Evolutionary conservation across 2,797 vertebrate species (phyloP).

Genomic region (Euphonia xanthogaster): DNA sequence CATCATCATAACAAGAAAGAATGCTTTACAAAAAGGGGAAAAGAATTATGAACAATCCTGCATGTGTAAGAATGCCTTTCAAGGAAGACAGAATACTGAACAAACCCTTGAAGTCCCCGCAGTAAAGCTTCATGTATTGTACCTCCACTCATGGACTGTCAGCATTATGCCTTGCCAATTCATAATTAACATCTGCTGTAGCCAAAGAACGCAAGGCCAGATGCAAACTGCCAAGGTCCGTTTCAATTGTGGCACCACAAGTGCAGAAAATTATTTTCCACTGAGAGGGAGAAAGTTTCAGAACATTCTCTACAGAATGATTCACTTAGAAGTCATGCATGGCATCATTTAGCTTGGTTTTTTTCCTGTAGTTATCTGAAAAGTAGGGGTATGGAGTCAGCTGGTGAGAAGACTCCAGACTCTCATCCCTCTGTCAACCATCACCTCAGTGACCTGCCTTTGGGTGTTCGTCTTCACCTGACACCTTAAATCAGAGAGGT

Average conservation of each 20-base stretch:
- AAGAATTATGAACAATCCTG: neutral
- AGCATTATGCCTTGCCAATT: slow-evolving; percentile 25
- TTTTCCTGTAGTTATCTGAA: neutral
- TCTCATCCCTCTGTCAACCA: fast-evolving
- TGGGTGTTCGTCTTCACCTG: neutral
- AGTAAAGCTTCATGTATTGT: slow-evolving; percentile 1
- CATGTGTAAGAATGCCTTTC: neutral
- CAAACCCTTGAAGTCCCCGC: neutral
- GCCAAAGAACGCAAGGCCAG: neutral
- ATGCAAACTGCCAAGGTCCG: neutral
- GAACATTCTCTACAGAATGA: neutral
- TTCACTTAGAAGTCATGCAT: neutral
- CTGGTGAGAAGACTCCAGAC: neutral
- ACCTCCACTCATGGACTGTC: slow-evolving; percentile 1
- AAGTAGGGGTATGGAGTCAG: neutral
- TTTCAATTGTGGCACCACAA: neutral
- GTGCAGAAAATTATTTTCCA: neutral
- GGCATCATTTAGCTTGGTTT: neutral
- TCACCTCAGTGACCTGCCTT: neutral
- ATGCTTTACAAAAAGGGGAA: neutral
- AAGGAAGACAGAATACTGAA: neutral
- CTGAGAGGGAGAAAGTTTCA: neutral
- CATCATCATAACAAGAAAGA: neutral
- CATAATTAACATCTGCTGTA: slow-evolving; percentile 41
- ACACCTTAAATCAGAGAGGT: neutral